These are phyloP conservation scores for Osmoderma eremita DNA, from an alignment of 2,888 invertebrate species.

Conservation along the genomic window DNA sequence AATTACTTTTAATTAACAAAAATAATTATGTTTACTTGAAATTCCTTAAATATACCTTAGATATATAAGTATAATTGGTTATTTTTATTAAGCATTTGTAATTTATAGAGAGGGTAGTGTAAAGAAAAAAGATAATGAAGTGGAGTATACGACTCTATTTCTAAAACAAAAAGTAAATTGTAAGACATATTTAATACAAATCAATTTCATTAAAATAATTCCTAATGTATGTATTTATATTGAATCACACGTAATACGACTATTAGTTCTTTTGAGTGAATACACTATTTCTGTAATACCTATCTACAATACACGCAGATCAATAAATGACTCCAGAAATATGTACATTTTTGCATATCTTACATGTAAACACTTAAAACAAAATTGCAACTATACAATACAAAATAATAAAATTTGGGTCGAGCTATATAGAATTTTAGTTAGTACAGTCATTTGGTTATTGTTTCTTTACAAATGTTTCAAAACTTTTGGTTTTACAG, in stretches of 20 bases:
- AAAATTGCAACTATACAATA: constrained; percentile 4
- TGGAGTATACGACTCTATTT: constrained; percentile 3
- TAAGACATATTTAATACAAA: constrained; percentile 29
- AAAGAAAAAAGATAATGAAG: not conserved
- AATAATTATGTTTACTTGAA: too few relatives aligned
- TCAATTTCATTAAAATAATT: constrained; percentile 23
- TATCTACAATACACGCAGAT: constrained; percentile 25
- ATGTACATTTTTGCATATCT: not conserved
- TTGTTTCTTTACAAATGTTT: not conserved
- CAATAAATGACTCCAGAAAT: constrained; percentile 2
- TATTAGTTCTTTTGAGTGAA: constrained; percentile 17
- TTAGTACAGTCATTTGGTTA: not conserved
- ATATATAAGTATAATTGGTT: too few relatives aligned
- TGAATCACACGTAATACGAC: constrained; percentile 23
- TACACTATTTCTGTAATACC: constrained; percentile 14
- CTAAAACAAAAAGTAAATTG: constrained; percentile 20
- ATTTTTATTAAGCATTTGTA: too few relatives aligned
- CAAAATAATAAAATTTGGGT: not conserved
- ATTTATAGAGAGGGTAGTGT: too few relatives aligned
- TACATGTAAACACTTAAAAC: constrained; percentile 6
- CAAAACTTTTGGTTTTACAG: not conserved
- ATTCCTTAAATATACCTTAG: too few relatives aligned
- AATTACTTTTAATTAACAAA: too few relatives aligned
- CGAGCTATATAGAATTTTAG: not conserved
- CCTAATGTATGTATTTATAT: constrained; percentile 18